phyloP scores from a whole-genome alignment of 2,113 vertebrate species.

The Neodontobutis hainanensis region DNA sequence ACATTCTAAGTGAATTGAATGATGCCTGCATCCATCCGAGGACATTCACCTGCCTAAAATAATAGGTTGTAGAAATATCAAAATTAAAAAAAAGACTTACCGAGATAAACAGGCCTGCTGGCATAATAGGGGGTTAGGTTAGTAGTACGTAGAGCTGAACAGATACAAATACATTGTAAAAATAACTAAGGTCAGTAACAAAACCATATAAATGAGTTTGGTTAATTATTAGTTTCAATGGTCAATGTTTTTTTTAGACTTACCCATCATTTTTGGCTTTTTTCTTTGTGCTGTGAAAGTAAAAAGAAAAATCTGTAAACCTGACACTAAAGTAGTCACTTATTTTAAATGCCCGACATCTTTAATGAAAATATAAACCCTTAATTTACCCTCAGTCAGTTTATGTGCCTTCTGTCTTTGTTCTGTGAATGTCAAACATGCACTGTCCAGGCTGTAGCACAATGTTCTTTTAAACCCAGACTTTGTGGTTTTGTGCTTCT shows the following conservation, averaged over 20 bases:
- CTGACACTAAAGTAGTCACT: background rate
- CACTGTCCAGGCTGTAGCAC: too few species aligned
- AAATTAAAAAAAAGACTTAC: background rate
- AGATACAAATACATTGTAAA: background rate
- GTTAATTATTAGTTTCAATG: background rate
- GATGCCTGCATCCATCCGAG: too few species aligned
- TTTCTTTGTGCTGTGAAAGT: conserved; percentile 62
- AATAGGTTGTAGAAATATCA: background rate
- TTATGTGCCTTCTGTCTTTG: conserved; percentile 72
- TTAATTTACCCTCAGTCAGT: conserved; percentile 67
- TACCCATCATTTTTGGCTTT: conserved; percentile 26
- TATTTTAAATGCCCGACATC: too few species aligned
- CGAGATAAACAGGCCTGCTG: background rate
- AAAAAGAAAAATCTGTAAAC: conserved; percentile 7
- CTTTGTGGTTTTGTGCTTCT: too few species aligned
- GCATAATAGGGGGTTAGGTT: too few species aligned
- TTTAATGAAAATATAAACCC: background rate
- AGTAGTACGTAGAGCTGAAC: too few species aligned
- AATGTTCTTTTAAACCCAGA: too few species aligned
- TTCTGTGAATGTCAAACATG: too few species aligned
- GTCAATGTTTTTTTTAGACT: background rate
- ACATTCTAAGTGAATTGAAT: too few species aligned
- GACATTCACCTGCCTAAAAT: too few species aligned
- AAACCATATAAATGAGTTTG: too few species aligned
- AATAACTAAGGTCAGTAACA: background rate